A percentile compares a stretch with the other conserved stretches of the same genome.
These are phyloP conservation scores for Ophiothrix spiculata DNA, from an alignment of 35 echinoderm and acorn worm genomes.

Conservation along the genomic window DNA sequence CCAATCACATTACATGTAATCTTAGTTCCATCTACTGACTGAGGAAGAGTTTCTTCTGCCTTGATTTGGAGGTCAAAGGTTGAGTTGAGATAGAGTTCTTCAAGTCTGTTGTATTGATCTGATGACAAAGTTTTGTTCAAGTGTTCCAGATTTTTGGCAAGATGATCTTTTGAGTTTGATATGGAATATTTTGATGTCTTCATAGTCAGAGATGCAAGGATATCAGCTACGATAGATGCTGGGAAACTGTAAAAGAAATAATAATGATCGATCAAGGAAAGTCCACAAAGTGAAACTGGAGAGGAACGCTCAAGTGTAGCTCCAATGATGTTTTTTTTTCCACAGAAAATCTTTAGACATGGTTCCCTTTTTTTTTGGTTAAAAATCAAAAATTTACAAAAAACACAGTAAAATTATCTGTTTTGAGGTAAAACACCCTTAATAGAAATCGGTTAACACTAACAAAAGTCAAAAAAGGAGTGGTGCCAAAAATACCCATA, in stretches of 20 bases:
- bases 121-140: not conserved
- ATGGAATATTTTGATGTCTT: not conserved
- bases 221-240: constrained; percentile 6
- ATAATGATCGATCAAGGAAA: too few species aligned
- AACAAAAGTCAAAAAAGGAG: too few species aligned
- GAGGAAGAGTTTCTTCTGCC: not conserved
- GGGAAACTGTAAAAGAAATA: constrained; percentile 10
- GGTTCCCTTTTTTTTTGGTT: too few species aligned
- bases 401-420: too few species aligned
- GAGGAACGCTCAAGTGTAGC: too few species aligned
- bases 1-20: constrained; percentile 5
- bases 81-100: constrained; percentile 35
- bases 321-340: too few species aligned
- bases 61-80: constrained; percentile 26
- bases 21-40: not conserved
- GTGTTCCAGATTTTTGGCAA: not conserved
- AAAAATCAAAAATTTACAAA: too few species aligned
- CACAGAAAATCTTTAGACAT: too few species aligned
- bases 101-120: not conserved
- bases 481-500: too few species aligned
- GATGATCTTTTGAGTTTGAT: not conserved
- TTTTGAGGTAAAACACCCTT: too few species aligned
- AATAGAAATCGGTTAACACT: too few species aligned
- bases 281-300: too few species aligned
- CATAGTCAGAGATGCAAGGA: constrained; percentile 9